Percentiles rank a stretch among this genome's conserved stretches.
Evolutionary conservation across 2,888 invertebrate genomes (phyloP).

Genomic region (Oligia fasciuncula): DNA sequence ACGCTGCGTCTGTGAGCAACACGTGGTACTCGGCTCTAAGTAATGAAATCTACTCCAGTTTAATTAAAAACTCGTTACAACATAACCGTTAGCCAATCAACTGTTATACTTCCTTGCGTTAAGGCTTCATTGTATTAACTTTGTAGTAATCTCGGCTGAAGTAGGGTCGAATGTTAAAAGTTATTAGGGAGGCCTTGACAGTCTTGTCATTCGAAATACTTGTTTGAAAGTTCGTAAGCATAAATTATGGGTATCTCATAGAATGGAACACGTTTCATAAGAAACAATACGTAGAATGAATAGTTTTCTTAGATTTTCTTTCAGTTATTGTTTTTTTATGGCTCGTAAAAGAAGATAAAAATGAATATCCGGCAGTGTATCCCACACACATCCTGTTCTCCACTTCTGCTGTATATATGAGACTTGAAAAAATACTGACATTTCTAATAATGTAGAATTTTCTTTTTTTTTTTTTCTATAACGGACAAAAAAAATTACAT

Average conservation of each 20-base stretch:
- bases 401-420: background rate
- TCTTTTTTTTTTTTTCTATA: no score
- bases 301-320: background rate
- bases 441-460: background rate
- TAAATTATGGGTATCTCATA: conserved; percentile 35
- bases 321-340: background rate
- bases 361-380: background rate
- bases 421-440: background rate
- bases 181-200: conserved; percentile 76
- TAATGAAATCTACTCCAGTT: conserved; percentile 83
- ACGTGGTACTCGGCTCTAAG: conserved; percentile 82
- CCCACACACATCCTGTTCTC: background rate
- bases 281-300: background rate
- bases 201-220: conserved; percentile 62
- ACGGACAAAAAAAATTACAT: no score
- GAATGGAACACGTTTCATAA: background rate
- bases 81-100: conserved; percentile 77
- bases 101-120: conserved; percentile 70
- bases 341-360: background rate
- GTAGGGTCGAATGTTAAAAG: conserved; percentile 76
- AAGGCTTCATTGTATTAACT: conserved; percentile 64
- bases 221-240: conserved; percentile 70
- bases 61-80: conserved; percentile 82
- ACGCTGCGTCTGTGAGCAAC: conserved; percentile 79
- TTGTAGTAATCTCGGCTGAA: conserved; percentile 75